Conservation (phyloP, 2,113 vertebrate species). For the Callospermophilus lateralis region DNA sequence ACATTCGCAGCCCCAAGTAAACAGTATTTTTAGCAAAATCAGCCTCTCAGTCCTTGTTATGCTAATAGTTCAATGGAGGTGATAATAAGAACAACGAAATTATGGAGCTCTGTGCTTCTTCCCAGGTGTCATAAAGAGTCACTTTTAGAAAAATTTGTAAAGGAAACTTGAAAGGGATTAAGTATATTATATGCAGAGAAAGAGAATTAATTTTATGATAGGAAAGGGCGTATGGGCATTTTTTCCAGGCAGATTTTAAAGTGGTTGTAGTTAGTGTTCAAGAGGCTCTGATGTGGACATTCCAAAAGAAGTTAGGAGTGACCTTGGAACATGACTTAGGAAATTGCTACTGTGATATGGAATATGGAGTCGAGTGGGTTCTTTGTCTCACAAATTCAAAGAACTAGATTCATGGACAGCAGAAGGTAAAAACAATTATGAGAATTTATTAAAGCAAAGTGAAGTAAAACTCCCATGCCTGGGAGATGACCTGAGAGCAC, state of each 20-base stretch:
- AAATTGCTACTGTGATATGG: not conserved
- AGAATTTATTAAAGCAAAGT: too few species aligned
- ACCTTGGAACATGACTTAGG: not conserved
- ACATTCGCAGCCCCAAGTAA: too few species aligned
- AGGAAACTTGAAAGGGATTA: not conserved
- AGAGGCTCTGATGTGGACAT: not conserved
- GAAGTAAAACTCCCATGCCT: too few species aligned
- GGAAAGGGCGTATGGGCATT: not conserved
- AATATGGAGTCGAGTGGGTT: too few species aligned
- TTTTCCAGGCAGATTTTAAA: constrained; percentile 48
- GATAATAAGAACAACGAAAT: constrained; percentile 1
- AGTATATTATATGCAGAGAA: not conserved
- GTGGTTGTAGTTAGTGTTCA: not conserved
- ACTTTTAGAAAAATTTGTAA: constrained; percentile 28
- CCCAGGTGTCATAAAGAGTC: not conserved
- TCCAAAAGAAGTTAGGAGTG: constrained; percentile 17
- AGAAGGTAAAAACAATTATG: too few species aligned
- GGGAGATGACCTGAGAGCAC: too few species aligned
- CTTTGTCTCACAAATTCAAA: too few species aligned
- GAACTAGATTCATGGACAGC: too few species aligned
- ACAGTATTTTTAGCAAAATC: too few species aligned
- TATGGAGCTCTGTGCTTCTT: not conserved
- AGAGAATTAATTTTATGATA: not conserved
- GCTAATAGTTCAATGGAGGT: not conserved
- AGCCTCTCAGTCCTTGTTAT: too few species aligned